Base-by-base conservation (phyloP, 2,888 invertebrate genomes). In the Achlya flavicornis region DNA sequence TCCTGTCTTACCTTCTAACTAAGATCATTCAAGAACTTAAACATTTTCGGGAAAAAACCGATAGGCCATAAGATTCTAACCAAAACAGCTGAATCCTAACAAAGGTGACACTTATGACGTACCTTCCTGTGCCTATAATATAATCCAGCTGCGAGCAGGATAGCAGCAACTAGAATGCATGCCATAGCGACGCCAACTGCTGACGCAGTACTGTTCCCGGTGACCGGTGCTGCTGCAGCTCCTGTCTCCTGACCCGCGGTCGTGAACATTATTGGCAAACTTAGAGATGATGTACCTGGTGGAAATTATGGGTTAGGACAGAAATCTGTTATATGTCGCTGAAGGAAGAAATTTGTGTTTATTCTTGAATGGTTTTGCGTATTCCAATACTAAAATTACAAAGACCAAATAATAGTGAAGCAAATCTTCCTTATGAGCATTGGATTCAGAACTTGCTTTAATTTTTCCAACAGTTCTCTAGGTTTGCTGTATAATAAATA, bases 231-330 rank as follows among this genome's bases (percentile, higher is more conserved):
- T 0, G 96, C 95, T 0, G 96, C 95, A 0, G 96, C 96, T 33
- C 96, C 96, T 8, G 96, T 94, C 85, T 96, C 96, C 79, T 96
- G 96, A 46, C 97, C 97, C 14, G 95, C 95, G 62, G 97, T 96
- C 32, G 96, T 96, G 88, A 97, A 97, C 84, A 95, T 94, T 66
- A 97, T 94, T 4, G 97, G 96, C 58, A 95, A 95, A 35, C 97
- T 96, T 58, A 97, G 94, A 1, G 96, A 95, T 61, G 97, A 97
- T 46, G 97, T 97, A 61, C 96, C 96, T 95, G 79, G 19, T 57
- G 8, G 46, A 46, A 43, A 64, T 46, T 46, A 6, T 0, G n/a
- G 1, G 14, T 5, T 46, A 46, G 14, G 4, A n/a, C 5, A 7
- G n/a, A n/a, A n/a, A 46, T n/a, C 46, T 14, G 46, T 1, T 46